A percentile compares a stretch with the other conserved stretches of the same genome.
Conservation (phyloP, 2,797 vertebrate genomes). For the Enoplosus armatus region DNA sequence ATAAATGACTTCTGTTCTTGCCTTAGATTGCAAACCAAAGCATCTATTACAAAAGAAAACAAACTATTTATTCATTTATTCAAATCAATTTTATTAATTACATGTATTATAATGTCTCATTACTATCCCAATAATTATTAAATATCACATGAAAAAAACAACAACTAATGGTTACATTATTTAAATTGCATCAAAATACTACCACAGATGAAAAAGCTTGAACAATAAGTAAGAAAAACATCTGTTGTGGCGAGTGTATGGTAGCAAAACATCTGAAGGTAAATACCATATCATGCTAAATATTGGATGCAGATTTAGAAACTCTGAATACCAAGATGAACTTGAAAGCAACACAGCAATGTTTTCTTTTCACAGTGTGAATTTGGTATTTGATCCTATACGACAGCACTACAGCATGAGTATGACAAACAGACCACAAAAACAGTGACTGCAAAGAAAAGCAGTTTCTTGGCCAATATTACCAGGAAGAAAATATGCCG, state of each 20-base stretch:
- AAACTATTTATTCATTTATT: conserved; percentile 51
- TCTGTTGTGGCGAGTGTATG: conserved; percentile 50
- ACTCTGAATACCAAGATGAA: conserved; percentile 45
- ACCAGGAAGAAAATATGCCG: conserved; percentile 57
- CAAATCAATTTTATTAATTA: conserved; percentile 80
- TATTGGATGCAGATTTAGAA: conserved; percentile 55
- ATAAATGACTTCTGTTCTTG: neutral
- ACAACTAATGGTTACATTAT: conserved; percentile 74
- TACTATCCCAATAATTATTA: conserved; percentile 82
- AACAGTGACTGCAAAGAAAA: conserved; percentile 64
- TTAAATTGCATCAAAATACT: conserved; percentile 69
- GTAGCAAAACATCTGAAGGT: conserved; percentile 53
- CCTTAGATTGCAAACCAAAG: neutral
- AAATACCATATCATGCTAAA: conserved; percentile 72
- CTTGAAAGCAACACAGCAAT: conserved; percentile 66
- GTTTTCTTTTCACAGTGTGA: conserved; percentile 79
- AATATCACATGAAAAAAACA: conserved; percentile 80
- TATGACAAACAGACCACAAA: conserved; percentile 59
- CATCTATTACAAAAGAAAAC: neutral
- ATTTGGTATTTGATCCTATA: conserved; percentile 59
- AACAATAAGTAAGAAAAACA: conserved; percentile 58
- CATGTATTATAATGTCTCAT: conserved; percentile 76
- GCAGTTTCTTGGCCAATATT: conserved; percentile 55
- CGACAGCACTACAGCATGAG: conserved; percentile 64
- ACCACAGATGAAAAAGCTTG: conserved; percentile 73